Percentiles rank a stretch among this genome's conserved stretches.
phyloP scores from a whole-genome alignment of 2,888 invertebrate species.

The Xiphydria camelus region DNA sequence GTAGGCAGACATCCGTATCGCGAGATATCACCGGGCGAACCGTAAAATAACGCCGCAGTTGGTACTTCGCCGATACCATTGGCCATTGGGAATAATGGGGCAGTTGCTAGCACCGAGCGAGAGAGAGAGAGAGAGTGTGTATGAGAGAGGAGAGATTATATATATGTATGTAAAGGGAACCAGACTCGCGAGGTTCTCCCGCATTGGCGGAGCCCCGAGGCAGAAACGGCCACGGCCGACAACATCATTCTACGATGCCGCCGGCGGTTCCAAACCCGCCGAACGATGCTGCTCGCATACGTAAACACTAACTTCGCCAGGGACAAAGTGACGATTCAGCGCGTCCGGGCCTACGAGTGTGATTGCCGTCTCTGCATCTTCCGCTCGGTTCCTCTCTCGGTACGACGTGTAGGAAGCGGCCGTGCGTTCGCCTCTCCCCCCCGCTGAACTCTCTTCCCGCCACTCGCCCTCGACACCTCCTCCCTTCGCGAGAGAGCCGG shows the following conservation, averaged over 20 bases:
- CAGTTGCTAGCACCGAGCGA: conserved; percentile 31
- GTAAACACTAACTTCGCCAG: conserved; percentile 46
- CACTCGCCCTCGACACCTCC: no score
- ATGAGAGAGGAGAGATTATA: no score
- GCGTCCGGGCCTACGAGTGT: not conserved
- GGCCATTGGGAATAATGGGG: conserved; percentile 53
- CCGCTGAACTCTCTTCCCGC: no score
- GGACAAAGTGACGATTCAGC: conserved; percentile 40
- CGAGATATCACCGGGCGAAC: conserved; percentile 16
- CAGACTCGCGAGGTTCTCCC: conserved; percentile 34
- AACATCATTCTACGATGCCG: conserved; percentile 52
- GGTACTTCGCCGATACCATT: conserved; percentile 48
- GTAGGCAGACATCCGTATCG: no score
- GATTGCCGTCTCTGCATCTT: no score
- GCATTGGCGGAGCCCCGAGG: conserved; percentile 43
- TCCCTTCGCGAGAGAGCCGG: no score
- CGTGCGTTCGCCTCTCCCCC: no score
- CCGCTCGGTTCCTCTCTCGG: no score
- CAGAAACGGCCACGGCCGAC: conserved; percentile 54
- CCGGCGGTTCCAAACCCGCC: conserved; percentile 47
- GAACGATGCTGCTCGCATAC: conserved; percentile 45
- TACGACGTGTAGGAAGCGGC: no score
- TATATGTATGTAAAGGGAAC: conserved; percentile 10
- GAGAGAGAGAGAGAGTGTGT: conserved; percentile 7
- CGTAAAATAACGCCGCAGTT: conserved; percentile 41